Conservation (phyloP, 2,113 vertebrate genomes). For the Columba janthina region DNA sequence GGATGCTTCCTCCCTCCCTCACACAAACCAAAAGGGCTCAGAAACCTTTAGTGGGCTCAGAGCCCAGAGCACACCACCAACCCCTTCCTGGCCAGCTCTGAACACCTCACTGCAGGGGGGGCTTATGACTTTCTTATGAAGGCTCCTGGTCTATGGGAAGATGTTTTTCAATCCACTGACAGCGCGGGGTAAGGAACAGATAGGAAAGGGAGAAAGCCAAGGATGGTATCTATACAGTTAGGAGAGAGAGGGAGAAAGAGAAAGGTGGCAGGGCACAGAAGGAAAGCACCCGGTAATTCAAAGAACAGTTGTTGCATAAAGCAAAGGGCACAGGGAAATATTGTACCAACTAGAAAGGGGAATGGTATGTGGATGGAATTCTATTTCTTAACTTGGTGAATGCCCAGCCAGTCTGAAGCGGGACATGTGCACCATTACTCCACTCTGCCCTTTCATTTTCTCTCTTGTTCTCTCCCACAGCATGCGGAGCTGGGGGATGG, state of each 20-base stretch:
- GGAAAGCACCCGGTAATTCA: not conserved
- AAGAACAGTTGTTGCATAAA: not conserved
- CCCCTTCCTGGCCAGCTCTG: not conserved
- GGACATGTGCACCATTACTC: not conserved
- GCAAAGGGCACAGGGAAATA: not conserved
- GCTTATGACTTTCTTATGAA: not conserved
- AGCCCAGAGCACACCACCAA: not conserved
- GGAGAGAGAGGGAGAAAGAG: not conserved
- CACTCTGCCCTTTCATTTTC: not conserved
- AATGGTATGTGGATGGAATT: not conserved
- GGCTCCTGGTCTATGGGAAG: not conserved
- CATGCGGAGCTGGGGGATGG: not conserved
- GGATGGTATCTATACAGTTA: not conserved
- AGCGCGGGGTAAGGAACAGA: not conserved
- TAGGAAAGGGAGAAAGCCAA: not conserved
- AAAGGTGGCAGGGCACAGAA: not conserved
- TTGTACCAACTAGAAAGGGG: not conserved
- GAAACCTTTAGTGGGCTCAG: not conserved
- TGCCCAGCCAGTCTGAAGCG: not conserved
- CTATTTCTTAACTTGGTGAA: not conserved
- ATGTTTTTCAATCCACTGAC: not conserved
- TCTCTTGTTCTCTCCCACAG: not conserved
- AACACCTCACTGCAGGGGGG: not conserved
- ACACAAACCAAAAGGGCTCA: not conserved
- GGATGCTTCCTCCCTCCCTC: not conserved